Evolutionary conservation across 2,797 vertebrate genomes (phyloP), one percentile per base, ranked within the genome.

Genomic region (Periparus ater): DNA sequence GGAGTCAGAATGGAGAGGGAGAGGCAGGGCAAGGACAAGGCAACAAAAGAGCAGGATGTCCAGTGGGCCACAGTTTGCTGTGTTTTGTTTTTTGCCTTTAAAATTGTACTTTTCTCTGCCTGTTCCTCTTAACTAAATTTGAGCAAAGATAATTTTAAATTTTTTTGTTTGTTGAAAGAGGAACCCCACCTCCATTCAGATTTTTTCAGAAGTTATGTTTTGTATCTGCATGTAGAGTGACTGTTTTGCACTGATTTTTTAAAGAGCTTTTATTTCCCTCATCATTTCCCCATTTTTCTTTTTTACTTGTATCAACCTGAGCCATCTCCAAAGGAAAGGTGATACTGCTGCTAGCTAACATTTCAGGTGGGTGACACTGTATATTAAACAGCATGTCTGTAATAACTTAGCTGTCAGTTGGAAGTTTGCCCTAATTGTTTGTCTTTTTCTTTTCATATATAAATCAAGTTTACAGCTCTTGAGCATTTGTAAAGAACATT

Each of bases 401-500:
- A 94, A 75, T 73, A 88, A 86, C 72, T 85, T 67, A 73, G 44
- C 70, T 75, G 40, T 85, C 76, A 77, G 51, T 72, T 7, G 12
- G 70, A 88, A 92, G 54, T 74, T 45, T 88, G 66, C 36, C 36
- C 29, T 70, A 53, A 82, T 76, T 78, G 54, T 92, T 95, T 88
- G 44, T 89, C 30, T 89, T 94, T 95, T 65, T 88, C 30, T 93
- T 88, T 76, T 72, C 26, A 17, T 75, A 34, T 50, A 89, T 76
- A 92, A 94, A 94, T 94, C 80, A 71, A 85, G 54, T 75, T 92
- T 87, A 29, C 50, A 81, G 73, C 48, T 93, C 71, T 62, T 40
- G 45, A 93, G 55, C 32, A 32, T 78, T 80, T 60, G 34, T 61
- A 53, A 30, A 89, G 32, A 89, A 30, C 11, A 20, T 95, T 95